These are phyloP conservation scores for Sphaerodactylus townsendi DNA, from an alignment of 2,113 vertebrate genomes.

Conservation along the genomic window DNA sequence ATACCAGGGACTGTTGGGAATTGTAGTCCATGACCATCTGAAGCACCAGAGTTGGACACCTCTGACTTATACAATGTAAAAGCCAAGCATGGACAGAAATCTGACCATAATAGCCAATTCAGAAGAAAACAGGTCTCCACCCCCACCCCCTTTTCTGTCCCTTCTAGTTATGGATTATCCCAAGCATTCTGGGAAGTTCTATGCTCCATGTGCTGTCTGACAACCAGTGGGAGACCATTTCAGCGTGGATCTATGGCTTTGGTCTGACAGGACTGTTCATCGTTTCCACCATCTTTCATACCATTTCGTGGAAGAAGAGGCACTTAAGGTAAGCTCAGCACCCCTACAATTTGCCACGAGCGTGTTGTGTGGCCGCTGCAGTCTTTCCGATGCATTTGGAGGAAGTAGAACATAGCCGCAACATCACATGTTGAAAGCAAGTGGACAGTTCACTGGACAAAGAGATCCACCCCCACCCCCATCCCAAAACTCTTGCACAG, in stretches of 20 bases:
- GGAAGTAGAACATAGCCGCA: too few species aligned
- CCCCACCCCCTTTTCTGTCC: neutral
- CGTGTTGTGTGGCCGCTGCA: too few species aligned
- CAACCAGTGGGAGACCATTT: constrained; percentile 88
- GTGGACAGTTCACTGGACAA: too few species aligned
- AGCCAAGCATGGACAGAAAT: neutral
- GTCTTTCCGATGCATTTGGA: too few species aligned
- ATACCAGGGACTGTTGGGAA: too few species aligned
- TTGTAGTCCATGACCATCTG: too few species aligned
- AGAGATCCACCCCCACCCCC: too few species aligned
- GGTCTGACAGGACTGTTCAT: constrained; percentile 93
- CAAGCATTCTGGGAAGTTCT: constrained; percentile 91
- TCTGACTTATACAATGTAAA: neutral
- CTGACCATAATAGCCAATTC: rapidly evolving
- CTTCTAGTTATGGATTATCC: constrained; percentile 89
- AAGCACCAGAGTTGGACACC: too few species aligned
- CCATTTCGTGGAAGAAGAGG: constrained; percentile 94
- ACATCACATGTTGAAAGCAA: too few species aligned
- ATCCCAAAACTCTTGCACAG: too few species aligned
- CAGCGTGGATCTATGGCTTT: constrained; percentile 93
- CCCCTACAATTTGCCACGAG: too few species aligned
- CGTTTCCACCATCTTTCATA: constrained; percentile 94
- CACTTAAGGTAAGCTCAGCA: constrained; percentile 82
- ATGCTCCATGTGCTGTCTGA: constrained; percentile 89
- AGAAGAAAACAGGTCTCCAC: neutral